These are phyloP conservation scores for Micrasema longulum DNA, from an alignment of 1,140 invertebrate species.

Conservation along the genomic window DNA sequence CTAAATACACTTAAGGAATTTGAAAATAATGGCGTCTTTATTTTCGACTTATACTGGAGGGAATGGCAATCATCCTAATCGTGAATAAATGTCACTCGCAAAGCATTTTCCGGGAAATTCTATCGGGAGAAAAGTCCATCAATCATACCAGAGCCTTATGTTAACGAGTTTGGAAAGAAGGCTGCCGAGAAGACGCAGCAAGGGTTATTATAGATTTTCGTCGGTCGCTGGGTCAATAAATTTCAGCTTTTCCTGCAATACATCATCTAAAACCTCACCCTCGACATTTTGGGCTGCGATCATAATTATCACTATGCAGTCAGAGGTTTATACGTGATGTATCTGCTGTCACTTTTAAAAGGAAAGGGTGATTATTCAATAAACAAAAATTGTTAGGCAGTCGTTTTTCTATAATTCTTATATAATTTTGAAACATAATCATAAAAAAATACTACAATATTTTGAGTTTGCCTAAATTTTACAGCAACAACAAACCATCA, in stretches of 20 bases:
- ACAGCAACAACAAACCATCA: too few species aligned
- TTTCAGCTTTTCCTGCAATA: slow-evolving; percentile 6
- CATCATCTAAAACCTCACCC: slow-evolving; percentile 13
- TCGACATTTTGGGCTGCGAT: too few species aligned
- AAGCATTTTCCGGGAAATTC: slow-evolving; percentile 13
- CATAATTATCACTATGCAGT: too few species aligned
- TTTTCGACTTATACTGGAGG: not conserved
- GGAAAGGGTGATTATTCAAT: too few species aligned
- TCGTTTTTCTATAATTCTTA: too few species aligned
- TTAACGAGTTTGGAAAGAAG: slow-evolving; percentile 25
- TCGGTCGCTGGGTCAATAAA: slow-evolving; percentile 7
- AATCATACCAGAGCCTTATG: slow-evolving; percentile 32
- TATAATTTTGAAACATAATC: too few species aligned
- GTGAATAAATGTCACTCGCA: slow-evolving; percentile 34
- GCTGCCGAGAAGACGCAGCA: slow-evolving; percentile 3
- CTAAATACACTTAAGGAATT: slow-evolving; percentile 4
- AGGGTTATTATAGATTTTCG: slow-evolving; percentile 5
- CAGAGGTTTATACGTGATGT: too few species aligned
- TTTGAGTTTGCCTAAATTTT: too few species aligned
- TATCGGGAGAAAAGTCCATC: slow-evolving; percentile 16
- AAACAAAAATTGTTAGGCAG: too few species aligned
- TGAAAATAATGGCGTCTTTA: not conserved
- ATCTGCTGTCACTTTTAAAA: too few species aligned
- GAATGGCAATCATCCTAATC: slow-evolving; percentile 17
- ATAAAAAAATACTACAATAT: too few species aligned